Evolutionary conservation across 2,113 vertebrate species (phyloP), one percentile per base, ranked within the genome.

Genomic region (Myodes glareolus): DNA sequence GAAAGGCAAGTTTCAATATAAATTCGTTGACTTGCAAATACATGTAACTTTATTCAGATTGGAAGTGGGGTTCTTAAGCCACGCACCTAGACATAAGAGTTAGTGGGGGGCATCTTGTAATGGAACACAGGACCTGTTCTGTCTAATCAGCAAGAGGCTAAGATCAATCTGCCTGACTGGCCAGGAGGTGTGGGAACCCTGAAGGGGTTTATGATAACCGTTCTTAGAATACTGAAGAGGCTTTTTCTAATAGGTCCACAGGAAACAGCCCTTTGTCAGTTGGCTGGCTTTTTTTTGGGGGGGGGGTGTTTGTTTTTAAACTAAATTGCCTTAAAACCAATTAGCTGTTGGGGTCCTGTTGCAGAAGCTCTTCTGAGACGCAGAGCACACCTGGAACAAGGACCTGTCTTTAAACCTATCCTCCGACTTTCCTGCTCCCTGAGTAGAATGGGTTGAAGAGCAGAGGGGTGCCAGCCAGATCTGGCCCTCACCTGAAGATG

Each of bases 401-500:
- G 50, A 70, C 47, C 65, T 88, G 80, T 77, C 76, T 91, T 84
- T 52, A 70, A 61, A 85, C 63, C 36, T 36, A 91, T 39, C 77
- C 91, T 72, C 55, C 73, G 70, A 85, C 61, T 68, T n/a, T 87
- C 33, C 77, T 52, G 55, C 58, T 88, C 78, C 72, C n/a, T 42
- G n/a, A 31, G 16, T 42, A 29, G 31, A 17, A 75, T 42, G 55
- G 29, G 42, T 36, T 82, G 65, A 33, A 63, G 52, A 91, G 31
- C 82, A 31, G 1, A 6, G 58, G 11, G 36, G 67, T 78, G 39
- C 47, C 45, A 75, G 39, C 47, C 45, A 75, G 72, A 63, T 4
- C 6, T 19, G 77, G 33, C 97, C 75, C 90, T 98, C 98, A 99
- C 99, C 99, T 99, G 99, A 99, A 99, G 50, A 99, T 97, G 85